Percentiles rank a stretch among this genome's conserved stretches.
Evolutionary conservation across 2,113 vertebrate genomes (phyloP).

Genomic region (Psammodynastes pulverulentus): DNA sequence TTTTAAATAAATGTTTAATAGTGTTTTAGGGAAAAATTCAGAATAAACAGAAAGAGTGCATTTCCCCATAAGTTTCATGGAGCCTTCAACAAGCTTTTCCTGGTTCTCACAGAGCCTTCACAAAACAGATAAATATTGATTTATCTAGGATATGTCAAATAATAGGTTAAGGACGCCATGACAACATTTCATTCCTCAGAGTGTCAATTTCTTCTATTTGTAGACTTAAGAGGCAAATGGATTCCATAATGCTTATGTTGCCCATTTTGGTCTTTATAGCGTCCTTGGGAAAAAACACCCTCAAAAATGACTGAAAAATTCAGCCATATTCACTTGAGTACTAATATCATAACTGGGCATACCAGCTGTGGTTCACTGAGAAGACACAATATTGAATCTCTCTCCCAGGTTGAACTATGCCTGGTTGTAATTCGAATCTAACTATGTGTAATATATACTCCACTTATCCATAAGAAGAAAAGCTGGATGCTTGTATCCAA

Average conservation of each 20-base stretch:
- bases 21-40: not conserved
- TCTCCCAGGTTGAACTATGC: not conserved
- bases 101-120: not conserved
- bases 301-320: not conserved
- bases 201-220: not conserved
- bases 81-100: not conserved
- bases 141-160: not conserved
- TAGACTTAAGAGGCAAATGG: not conserved
- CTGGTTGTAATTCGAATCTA: not conserved
- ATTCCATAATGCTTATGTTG: not conserved
- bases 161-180: not conserved
- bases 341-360: not conserved
- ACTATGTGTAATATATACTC: not conserved
- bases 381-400: not conserved
- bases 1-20: slow-evolving; percentile 7
- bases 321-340: not conserved
- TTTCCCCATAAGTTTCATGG: not conserved
- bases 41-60: not conserved
- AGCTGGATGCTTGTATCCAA: not conserved
- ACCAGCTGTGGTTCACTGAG: not conserved
- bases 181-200: not conserved
- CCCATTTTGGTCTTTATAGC: not conserved
- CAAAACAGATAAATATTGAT: not conserved
- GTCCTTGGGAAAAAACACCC: not conserved
- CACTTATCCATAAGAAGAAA: not conserved